Base-by-base conservation (phyloP, 1,140 invertebrate species). In the Pseudachorutes palmiensis region DNA sequence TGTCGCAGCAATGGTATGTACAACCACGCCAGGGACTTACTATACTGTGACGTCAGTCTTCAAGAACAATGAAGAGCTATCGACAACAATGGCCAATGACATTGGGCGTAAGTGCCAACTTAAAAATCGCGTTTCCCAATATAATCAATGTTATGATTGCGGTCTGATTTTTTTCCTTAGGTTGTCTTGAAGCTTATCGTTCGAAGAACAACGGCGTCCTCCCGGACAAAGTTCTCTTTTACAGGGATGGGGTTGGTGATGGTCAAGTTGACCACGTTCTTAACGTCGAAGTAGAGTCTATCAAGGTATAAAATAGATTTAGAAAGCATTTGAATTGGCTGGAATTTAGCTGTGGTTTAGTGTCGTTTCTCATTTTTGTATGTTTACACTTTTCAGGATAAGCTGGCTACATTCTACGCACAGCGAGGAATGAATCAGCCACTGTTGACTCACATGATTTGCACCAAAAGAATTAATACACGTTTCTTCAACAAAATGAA, bases 1-100 rank as follows among this genome's bases (percentile, higher is more conserved):
- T 69, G 82, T 88, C 64, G 79, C 82, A 75, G 92, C 86, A 1
- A 91, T 97, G 78, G 87, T 96, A 2, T 84, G 88, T 0, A 91
- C 89, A 24, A 80, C 88, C 24, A 75, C 76, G 16, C 81, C 89
- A 62, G 91, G 90, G 0, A 79, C 83, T n/a, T 95, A 90, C 88
- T 91, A 83, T 76, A 90, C 87, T 57, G 83, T 81, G 71, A 83
- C 84, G 1, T 83, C 81, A 63, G 82, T 86, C 63, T 90, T 91
- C 80, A 80, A 80, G 2, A 80, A 81, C 9, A 81, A 83, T 0
- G 85, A 91, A 72, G 89, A 91, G 76, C 79, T 96, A 12, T 82
- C 88, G 19, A 61, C 14, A 61, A 61, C 24, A 16, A 61, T 61
- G 16, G 59, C 59, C 2, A 9, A 9, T 5, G 59, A 61, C 9